Evolutionary conservation across 92 coral and sea anemone genomes (phyloP), one percentile per base, ranked within the genome.

Genomic region (Actinernus sp.): DNA sequence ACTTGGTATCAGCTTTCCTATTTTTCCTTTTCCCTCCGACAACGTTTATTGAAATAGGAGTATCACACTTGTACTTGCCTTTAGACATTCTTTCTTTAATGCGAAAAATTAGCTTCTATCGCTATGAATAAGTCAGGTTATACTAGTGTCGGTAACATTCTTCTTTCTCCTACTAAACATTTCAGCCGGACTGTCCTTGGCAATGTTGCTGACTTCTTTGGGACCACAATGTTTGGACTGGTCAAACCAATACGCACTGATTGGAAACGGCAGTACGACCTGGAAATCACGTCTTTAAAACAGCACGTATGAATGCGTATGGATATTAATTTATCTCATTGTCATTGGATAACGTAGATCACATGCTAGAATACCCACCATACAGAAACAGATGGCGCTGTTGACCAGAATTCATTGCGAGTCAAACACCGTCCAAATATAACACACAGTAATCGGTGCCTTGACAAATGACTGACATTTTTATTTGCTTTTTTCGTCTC

Each of bases 161-260:
- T 18, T 10, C 30, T 13, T 19, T 48, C 0, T 70, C 31, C 45
- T 25, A 8, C 38, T 37, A 47, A 61, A 0, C 34, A 29, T 58
- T 81, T 46, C 85, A 93, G 98, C 56, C 98, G 98, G 3, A 73
- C 91, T n/a, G 74, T 89, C 21, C 17, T 93, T 12, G 96, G 97
- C 30, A 93, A 93, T 73, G 73, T 93, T 20, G 96, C 96, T 34
- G 98, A 93, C 46, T 93, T 93, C 61, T 85, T 86, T 38, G 88
- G 86, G 49, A 60, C 76, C 59, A 81, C 56, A n/a, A 76, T 90
- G 49, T 86, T 88, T 65, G 92, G 96, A 24, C 68, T 89, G 61
- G 92, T 71, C 40, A 84, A 61, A 52, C 93, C 93, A 0, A 52
- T 83, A 3, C 78, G 58, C 47, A 91, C 84, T 68, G 84, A 93